phyloP scores from a whole-genome alignment of 1,140 invertebrate species.

The Ostrea denselamellosa region DNA sequence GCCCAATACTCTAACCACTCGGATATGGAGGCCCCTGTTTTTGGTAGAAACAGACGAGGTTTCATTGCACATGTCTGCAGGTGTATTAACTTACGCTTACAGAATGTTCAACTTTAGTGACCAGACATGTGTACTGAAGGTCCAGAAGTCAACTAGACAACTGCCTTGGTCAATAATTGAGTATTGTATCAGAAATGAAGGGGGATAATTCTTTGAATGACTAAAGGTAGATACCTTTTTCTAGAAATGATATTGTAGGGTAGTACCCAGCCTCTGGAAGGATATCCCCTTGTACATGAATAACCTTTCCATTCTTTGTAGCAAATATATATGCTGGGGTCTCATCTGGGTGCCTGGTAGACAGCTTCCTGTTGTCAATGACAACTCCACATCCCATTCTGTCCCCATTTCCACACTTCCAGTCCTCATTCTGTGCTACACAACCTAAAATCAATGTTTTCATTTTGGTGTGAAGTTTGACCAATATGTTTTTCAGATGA shows the following conservation, averaged over 20 bases:
- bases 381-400: conserved; percentile 40
- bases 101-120: no score
- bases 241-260: conserved; percentile 40
- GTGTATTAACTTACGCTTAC: no score
- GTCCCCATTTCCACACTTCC: conserved; percentile 46
- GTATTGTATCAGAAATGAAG: no score
- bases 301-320: conserved; percentile 41
- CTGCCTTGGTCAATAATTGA: no score
- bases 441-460: neutral
- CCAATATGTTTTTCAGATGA: neutral
- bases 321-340: conserved; percentile 25
- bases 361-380: neutral
- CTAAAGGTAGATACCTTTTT: neutral
- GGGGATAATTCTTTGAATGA: no score
- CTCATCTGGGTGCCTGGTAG: neutral
- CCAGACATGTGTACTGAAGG: no score
- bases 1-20: no score
- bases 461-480: neutral
- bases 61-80: no score
- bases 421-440: conserved; percentile 18
- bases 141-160: no score
- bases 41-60: no score
- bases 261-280: conserved; percentile 30
- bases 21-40: no score
- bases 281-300: conserved; percentile 18